phyloP scores from a whole-genome alignment of 2,797 vertebrate genomes.

The Phoeniculus purpureus region DNA sequence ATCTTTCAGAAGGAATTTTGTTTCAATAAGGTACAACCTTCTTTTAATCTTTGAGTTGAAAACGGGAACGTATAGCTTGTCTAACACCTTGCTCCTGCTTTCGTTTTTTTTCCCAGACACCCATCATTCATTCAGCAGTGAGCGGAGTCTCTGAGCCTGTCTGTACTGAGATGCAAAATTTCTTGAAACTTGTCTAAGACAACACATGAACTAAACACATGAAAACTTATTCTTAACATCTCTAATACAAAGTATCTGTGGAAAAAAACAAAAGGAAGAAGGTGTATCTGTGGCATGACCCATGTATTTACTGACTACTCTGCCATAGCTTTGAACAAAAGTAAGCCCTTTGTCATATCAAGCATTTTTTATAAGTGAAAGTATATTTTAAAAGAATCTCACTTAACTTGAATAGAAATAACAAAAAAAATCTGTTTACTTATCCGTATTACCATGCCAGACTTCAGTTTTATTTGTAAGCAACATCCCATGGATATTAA shows the following conservation, averaged over 20 bases:
- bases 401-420: not conserved
- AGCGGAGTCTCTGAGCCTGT: not conserved
- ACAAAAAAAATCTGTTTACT: not conserved
- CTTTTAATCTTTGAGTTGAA: not conserved
- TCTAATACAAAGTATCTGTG: not conserved
- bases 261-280: rapidly evolving
- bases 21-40: not conserved
- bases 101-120: not conserved
- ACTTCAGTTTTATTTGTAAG: not conserved
- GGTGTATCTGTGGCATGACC: rapidly evolving
- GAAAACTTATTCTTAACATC: not conserved
- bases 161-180: not conserved
- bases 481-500: not conserved
- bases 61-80: not conserved
- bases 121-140: not conserved
- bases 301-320: not conserved
- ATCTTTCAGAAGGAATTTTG: not conserved
- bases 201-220: rapidly evolving
- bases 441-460: not conserved
- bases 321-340: not conserved
- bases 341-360: not conserved
- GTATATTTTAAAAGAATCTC: not conserved
- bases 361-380: not conserved
- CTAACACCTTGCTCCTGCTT: not conserved
- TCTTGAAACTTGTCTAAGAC: not conserved